Evolutionary conservation across 2,113 vertebrate genomes (phyloP).

Genomic region (Megalops atlanticus): DNA sequence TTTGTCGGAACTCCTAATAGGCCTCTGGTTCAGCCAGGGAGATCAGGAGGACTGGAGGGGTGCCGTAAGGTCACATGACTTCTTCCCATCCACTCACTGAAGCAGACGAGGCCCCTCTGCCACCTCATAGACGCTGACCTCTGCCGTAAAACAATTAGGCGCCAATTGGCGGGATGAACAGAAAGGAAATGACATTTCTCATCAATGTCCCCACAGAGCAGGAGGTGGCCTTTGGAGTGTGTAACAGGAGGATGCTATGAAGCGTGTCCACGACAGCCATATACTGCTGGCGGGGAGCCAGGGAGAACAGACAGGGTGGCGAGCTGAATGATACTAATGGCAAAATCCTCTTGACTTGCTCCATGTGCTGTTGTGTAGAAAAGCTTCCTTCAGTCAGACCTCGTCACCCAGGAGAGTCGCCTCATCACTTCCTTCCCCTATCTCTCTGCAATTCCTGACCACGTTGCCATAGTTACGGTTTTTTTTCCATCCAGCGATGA

Average conservation of each 20-base stretch:
- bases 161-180: background rate
- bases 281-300: background rate
- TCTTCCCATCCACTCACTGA: background rate
- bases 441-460: slow-evolving; percentile 19
- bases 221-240: background rate
- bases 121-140: background rate
- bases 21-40: background rate
- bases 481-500: background rate
- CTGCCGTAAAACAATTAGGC: background rate
- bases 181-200: background rate
- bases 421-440: background rate
- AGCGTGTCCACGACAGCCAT: background rate
- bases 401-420: background rate
- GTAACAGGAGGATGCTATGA: background rate
- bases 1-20: no score
- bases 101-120: background rate
- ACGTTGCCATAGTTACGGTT: slow-evolving; percentile 31
- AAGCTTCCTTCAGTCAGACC: background rate
- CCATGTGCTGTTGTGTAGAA: background rate
- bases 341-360: background rate
- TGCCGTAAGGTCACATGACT: background rate
- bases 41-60: background rate
- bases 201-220: background rate
- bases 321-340: no score
- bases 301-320: background rate